Conservation (phyloP, 2,888 invertebrate genomes). For the Dexiosoma caninum region DNA sequence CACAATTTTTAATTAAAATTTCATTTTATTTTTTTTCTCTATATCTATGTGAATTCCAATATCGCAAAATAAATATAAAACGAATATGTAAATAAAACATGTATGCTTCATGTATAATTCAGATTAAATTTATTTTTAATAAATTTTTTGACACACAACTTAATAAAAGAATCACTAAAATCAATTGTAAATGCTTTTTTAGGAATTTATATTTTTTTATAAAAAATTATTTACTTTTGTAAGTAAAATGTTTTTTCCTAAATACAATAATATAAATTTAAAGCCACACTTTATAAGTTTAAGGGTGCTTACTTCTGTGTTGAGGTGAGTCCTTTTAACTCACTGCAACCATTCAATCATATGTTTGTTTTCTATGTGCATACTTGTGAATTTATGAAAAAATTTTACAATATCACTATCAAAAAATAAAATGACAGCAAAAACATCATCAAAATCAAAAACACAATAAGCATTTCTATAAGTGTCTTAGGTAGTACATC, state of each 20-base stretch:
- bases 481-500: not conserved
- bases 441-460: conserved; percentile 48
- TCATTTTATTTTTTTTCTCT: too few species aligned
- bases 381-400: not conserved
- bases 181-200: too few species aligned
- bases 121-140: too few species aligned
- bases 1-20: too few species aligned
- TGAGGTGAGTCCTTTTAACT: conserved; percentile 51
- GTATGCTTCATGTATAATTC: too few species aligned
- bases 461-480: conserved; percentile 40
- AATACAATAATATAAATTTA: conserved; percentile 15
- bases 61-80: too few species aligned
- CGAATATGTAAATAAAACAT: too few species aligned
- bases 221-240: not conserved
- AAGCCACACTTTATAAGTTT: conserved; percentile 2
- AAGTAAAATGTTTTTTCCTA: conserved; percentile 4
- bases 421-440: conserved; percentile 55
- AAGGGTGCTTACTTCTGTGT: conserved; percentile 12
- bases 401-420: conserved; percentile 46
- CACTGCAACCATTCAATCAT: conserved; percentile 49
- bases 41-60: too few species aligned
- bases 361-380: not conserved
- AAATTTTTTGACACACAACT: too few species aligned
- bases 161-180: not conserved
- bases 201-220: too few species aligned